These are phyloP conservation scores for Lipophrys pholis DNA, from an alignment of 2,113 vertebrate genomes.

Conservation along the genomic window DNA sequence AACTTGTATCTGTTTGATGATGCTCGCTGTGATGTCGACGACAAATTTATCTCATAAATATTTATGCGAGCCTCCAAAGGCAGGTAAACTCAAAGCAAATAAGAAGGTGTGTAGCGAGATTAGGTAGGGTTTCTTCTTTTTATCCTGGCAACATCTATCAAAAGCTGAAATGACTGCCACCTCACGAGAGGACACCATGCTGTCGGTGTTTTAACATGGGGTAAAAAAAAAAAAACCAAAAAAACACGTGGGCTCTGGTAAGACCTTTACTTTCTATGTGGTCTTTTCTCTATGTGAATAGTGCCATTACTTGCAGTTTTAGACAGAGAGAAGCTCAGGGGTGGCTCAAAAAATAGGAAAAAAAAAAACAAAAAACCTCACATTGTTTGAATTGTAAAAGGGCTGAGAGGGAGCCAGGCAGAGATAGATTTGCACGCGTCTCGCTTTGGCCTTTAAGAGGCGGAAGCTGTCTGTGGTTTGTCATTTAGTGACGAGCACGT, in stretches of 20 bases:
- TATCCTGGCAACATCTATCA: conserved; percentile 25
- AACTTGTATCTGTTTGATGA: conserved; percentile 53
- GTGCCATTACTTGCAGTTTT: conserved; percentile 62
- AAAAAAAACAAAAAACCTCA: neutral
- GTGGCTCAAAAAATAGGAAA: conserved; percentile 31
- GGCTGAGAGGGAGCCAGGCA: conserved; percentile 49
- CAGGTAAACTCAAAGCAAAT: conserved; percentile 32
- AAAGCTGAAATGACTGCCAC: conserved; percentile 43
- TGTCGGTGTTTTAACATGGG: conserved; percentile 30
- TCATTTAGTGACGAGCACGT: conserved; percentile 77
- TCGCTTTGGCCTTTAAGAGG: conserved; percentile 75
- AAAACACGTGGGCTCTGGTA: neutral
- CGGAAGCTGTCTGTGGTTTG: conserved; percentile 72
- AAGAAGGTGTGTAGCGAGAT: conserved; percentile 31
- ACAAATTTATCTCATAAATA: conserved; percentile 54
- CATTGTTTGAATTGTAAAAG: conserved; percentile 65
- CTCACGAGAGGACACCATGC: conserved; percentile 7
- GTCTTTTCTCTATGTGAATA: conserved; percentile 34
- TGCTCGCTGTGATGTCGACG: conserved; percentile 23
- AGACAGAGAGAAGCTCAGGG: conserved; percentile 43
- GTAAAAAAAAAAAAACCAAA: conserved; percentile 4
- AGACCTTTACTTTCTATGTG: conserved; percentile 52
- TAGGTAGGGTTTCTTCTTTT: conserved; percentile 34
- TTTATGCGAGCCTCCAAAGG: conserved; percentile 48
- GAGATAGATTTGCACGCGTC: conserved; percentile 57